Evolutionary conservation across 1,140 invertebrate genomes (phyloP).

Genomic region (Drosophila pruinosa): DNA sequence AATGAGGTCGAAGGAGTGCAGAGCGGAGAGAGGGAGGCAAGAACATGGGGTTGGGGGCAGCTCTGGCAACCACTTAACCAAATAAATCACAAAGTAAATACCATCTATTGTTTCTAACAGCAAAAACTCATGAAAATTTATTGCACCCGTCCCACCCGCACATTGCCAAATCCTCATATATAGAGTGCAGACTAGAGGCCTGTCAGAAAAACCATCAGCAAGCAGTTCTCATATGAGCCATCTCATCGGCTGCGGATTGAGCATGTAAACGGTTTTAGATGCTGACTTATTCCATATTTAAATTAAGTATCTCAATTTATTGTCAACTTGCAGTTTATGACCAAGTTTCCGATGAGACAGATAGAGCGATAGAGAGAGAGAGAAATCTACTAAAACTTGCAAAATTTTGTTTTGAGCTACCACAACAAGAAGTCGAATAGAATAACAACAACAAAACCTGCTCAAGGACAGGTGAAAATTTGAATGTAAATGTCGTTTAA

Average conservation of each 20-base stretch:
- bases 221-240: neutral
- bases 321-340: neutral
- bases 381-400: neutral
- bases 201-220: no score
- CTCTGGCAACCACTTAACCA: slow-evolving; percentile 58
- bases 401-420: neutral
- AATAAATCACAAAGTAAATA: slow-evolving; percentile 68
- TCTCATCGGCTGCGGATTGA: neutral
- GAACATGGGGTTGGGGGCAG: neutral
- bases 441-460: neutral
- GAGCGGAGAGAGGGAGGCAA: neutral
- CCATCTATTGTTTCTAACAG: slow-evolving; percentile 62
- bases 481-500: slow-evolving; percentile 50
- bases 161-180: neutral
- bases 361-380: no score
- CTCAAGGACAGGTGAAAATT: slow-evolving; percentile 35
- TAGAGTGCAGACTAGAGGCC: no score
- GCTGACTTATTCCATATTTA: slow-evolving; percentile 14
- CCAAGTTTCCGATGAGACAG: neutral
- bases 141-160: slow-evolving; percentile 31
- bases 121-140: slow-evolving; percentile 66
- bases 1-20: neutral
- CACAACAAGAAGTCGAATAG: neutral
- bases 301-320: slow-evolving; percentile 19
- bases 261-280: slow-evolving; percentile 15